Evolutionary conservation across 2,888 invertebrate species (phyloP), one percentile per base, ranked within the genome.

Genomic region (Blastobasis adustella): DNA sequence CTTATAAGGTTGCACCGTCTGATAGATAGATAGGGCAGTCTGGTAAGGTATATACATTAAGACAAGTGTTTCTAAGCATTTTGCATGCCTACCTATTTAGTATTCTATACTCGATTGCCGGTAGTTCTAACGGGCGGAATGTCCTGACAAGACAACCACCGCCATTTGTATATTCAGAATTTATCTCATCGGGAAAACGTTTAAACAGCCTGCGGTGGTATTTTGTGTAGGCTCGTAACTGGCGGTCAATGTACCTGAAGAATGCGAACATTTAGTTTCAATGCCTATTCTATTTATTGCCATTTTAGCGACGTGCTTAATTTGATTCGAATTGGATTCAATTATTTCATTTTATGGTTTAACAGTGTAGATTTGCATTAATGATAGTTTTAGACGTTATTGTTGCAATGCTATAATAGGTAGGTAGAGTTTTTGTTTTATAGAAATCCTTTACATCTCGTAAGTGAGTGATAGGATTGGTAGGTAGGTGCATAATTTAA

Each of bases 91-190:
- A 59, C 65, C 67, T 74, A 70, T 72, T 82, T 79, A 76, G 76
- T 74, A 83, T 82, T 78, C 82, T 74, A 67, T 69, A 64, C 75
- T 70, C 73, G 78, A 69, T 61, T 65, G 69, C 62, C 67, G 71
- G 67, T 65, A 62, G 66, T 68, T 60, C 69, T 79, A 81, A 80
- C 79, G 76, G 77, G 62, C 66, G 67, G 63, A 23, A 23, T 23
- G 23, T 23, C 61, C 63, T 68, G 77, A 78, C 79, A 80, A 75
- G 79, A 72, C 79, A 63, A 76, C 82, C 79, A 73, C 80, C 79
- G 76, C 73, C 75, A 51, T 48, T 49, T 49, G 46, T 46, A 43
- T 49, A 42, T 46, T 49, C 46, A 47, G 37, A 49, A 36, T 49
- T 47, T 36, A 49, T 54, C 50, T 53, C 38, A 45, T 45, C 48